phyloP scores from a whole-genome alignment of 2,113 vertebrate genomes.

The Phocoena phocoena region DNA sequence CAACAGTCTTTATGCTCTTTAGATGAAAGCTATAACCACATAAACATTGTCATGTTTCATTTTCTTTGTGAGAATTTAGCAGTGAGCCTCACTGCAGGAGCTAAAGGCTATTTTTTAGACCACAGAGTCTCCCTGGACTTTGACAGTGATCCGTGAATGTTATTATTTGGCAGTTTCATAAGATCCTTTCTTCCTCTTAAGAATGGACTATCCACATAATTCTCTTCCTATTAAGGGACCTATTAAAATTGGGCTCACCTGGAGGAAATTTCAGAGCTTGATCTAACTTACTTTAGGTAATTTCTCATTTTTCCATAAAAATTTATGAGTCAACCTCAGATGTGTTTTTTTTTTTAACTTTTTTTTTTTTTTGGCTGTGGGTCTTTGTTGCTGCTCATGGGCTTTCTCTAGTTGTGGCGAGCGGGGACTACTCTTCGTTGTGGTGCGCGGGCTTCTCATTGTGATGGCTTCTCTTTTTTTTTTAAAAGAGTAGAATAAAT shows the following conservation, averaged over 20 bases:
- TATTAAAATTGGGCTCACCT: neutral
- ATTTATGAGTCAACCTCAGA: neutral
- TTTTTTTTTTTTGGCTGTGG: no score
- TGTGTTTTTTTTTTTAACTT: neutral
- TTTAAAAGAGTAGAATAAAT: slow-evolving; percentile 31
- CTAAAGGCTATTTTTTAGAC: neutral
- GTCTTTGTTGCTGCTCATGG: no score
- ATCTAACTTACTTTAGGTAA: neutral
- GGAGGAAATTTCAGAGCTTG: neutral
- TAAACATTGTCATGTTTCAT: neutral
- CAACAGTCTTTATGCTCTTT: neutral
- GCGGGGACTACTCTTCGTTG: no score
- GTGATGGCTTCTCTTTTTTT: no score
- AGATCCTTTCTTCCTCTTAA: neutral
- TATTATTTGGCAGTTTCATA: neutral
- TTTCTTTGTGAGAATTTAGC: neutral
- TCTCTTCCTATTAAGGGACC: neutral
- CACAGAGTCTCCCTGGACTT: neutral
- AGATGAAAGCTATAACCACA: neutral
- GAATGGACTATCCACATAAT: neutral
- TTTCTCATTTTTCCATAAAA: neutral
- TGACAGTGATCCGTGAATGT: neutral
- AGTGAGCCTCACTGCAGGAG: neutral
- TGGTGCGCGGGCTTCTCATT: no score
- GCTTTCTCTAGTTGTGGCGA: no score